Base-by-base conservation (phyloP, 2,888 invertebrate genomes). In the Strigamia transsilvanica region DNA sequence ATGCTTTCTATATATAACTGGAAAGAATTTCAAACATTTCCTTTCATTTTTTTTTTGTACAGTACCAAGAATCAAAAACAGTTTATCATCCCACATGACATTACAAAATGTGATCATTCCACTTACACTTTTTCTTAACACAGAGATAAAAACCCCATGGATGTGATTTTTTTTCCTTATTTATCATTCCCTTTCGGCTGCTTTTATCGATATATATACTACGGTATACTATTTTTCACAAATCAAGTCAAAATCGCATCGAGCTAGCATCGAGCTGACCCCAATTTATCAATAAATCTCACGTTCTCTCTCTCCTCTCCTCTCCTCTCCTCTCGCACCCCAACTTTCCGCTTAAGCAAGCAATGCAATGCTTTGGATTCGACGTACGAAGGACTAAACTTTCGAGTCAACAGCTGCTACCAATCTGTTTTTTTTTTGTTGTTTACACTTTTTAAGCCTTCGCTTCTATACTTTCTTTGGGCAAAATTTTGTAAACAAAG, bases 241-340 rank as follows among this genome's bases (percentile, higher is more conserved):
- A 46, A 46, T n/a, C 46, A 46, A 13, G 4, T 46, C 46, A 46
- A 46, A 38, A 38, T 38, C 38, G 6, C 38, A 38, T 38, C 38
- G 38, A 38, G 38, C 38, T 6, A 46, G 46, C 1, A 46, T 46
- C 46, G 15, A 46, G 15, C 12, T 46, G 46, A 46, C 46, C 46
- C 46, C 46, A 46, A 46, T 46, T 46, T 46, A 46, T 46, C 46
- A 46, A 46, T 46, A 46, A 46, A 46, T 46, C 46, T 46, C n/a
- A 46, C 38, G 38, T 38, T 38, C 6, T 34, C 34, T 34, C 7
- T 34, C 34, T 34, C 34, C n/a, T n/a, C n/a, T n/a, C 1, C 27
- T 27, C 27, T 27, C 27, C 27, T 27, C 27, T 27, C 27, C 3
- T 13, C 42, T 46, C 15, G 4, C 13, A 46, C 12, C 46, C n/a